These are phyloP conservation scores for Ochotona princeps DNA, from an alignment of 2,113 vertebrate species.

Conservation along the genomic window DNA sequence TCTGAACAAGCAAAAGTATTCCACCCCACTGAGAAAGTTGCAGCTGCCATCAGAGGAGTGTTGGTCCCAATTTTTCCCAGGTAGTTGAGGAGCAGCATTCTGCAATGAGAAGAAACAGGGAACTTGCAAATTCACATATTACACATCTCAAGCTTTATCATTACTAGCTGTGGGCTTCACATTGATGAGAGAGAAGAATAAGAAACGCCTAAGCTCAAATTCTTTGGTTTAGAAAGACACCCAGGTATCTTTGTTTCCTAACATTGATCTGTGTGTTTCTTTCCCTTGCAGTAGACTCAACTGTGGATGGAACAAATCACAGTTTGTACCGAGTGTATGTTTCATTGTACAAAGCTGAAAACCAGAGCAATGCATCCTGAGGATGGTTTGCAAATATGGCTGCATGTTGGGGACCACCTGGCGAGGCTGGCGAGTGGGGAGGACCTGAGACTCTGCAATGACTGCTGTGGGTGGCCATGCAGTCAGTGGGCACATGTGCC, in stretches of 20 bases:
- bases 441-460: background rate
- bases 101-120: slow-evolving; percentile 83
- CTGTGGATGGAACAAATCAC: background rate
- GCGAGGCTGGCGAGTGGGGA: background rate
- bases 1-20: slow-evolving; percentile 96
- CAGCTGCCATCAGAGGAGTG: slow-evolving; percentile 95
- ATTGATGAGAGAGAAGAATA: background rate
- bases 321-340: background rate
- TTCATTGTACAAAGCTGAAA: slow-evolving; percentile 13
- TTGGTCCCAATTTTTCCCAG: slow-evolving; percentile 93
- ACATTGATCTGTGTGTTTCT: background rate
- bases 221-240: background rate
- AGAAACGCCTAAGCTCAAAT: background rate
- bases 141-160: background rate
- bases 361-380: background rate
- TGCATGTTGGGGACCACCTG: background rate
- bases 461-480: background rate
- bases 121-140: slow-evolving; percentile 22
- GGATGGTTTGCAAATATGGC: background rate
- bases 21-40: slow-evolving; percentile 98
- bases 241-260: background rate
- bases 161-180: background rate
- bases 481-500: background rate
- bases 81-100: slow-evolving; percentile 98
- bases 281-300: background rate